Evolutionary conservation across 1,140 invertebrate genomes (phyloP).

Genomic region (Zaprionus nigranus): DNA sequence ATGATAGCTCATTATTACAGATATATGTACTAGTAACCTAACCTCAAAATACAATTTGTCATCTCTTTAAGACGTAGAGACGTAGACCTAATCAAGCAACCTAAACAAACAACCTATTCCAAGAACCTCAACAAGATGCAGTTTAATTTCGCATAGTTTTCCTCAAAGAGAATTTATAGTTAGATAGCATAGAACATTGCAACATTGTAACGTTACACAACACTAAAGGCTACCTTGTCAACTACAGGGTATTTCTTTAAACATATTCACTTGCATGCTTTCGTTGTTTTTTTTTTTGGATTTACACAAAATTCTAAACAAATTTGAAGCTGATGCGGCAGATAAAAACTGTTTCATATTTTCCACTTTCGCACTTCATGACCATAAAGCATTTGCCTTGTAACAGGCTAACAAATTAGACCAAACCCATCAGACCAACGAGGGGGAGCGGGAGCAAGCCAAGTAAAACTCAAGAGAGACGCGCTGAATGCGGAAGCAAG

Average conservation of each 20-base stretch:
- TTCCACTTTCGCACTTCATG: constrained; percentile 81
- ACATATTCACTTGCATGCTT: neutral
- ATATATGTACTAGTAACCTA: too few relatives aligned
- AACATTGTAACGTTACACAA: too few relatives aligned
- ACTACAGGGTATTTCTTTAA: neutral
- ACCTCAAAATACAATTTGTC: too few relatives aligned
- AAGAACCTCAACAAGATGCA: too few relatives aligned
- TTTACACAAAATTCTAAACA: constrained; percentile 16
- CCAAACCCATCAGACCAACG: constrained; percentile 31
- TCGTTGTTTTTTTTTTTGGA: neutral
- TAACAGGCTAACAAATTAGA: constrained; percentile 68
- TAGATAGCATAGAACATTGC: too few relatives aligned
- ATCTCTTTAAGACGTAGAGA: too few relatives aligned
- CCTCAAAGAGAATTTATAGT: too few relatives aligned
- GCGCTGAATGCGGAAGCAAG: constrained; percentile 47
- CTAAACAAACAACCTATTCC: too few relatives aligned
- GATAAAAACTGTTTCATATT: constrained; percentile 70
- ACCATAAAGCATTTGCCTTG: constrained; percentile 74
- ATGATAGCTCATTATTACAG: too few relatives aligned
- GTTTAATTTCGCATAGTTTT: too few relatives aligned
- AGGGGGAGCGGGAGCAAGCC: constrained; percentile 12
- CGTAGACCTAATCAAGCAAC: too few relatives aligned
- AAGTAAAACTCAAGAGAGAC: constrained; percentile 19
- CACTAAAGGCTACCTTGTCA: too few relatives aligned
- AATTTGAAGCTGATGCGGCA: constrained; percentile 50